Evolutionary conservation across 2,888 invertebrate species (phyloP).

Genomic region (Villa cingulata): DNA sequence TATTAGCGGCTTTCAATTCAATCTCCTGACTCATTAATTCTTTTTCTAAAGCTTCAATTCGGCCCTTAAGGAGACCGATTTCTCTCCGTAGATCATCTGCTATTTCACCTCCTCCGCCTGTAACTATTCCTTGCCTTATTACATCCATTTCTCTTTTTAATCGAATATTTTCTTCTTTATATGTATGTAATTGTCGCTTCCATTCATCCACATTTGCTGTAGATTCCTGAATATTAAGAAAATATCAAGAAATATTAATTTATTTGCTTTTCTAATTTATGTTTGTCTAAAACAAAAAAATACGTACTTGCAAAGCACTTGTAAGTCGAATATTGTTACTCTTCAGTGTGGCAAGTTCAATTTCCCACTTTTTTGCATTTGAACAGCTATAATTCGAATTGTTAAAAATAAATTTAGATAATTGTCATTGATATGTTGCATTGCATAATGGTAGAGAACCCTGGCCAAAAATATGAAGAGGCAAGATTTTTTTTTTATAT

Average conservation of each 20-base stretch:
- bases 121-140: constrained; percentile 53
- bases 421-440: neutral
- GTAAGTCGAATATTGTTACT: constrained; percentile 91
- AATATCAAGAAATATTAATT: neutral
- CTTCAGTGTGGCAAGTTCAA: constrained; percentile 88
- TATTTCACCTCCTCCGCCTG: constrained; percentile 43
- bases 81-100: constrained; percentile 65
- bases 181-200: constrained; percentile 90
- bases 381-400: constrained; percentile 57
- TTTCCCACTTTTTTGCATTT: constrained; percentile 98
- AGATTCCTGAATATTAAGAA: constrained; percentile 43
- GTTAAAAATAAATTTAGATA: neutral
- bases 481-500: neutral
- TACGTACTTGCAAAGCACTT: constrained; percentile 65
- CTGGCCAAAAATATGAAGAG: neutral
- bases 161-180: constrained; percentile 79
- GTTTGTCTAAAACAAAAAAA: neutral
- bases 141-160: constrained; percentile 62
- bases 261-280: neutral
- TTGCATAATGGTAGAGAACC: no score
- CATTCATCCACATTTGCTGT: constrained; percentile 97
- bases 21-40: constrained; percentile 73
- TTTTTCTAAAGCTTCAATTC: constrained; percentile 68
- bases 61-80: constrained; percentile 55
- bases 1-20: constrained; percentile 50